A percentile compares a stretch with the other conserved stretches of the same genome.
Conservation (phyloP, 2,797 vertebrate genomes). For the Etheostoma perlongum region DNA sequence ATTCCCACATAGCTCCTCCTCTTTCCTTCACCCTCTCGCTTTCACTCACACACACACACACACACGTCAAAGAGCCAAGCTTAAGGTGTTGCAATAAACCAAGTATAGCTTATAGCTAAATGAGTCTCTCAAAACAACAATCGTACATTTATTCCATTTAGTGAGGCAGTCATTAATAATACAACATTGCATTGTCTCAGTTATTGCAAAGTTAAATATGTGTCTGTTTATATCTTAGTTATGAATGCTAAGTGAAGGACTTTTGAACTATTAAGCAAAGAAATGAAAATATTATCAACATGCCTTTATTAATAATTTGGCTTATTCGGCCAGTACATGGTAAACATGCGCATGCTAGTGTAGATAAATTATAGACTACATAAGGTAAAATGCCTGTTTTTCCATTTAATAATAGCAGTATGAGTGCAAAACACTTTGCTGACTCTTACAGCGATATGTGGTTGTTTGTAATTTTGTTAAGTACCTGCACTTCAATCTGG, state of each 20-base stretch:
- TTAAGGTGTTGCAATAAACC: constrained; percentile 50
- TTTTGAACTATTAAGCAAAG: neutral
- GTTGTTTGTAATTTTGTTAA: neutral
- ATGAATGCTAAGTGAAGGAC: neutral
- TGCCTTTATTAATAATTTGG: neutral
- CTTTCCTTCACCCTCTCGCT: constrained; percentile 11
- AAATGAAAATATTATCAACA: too few species aligned
- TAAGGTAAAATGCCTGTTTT: neutral
- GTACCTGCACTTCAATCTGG: neutral
- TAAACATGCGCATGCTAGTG: neutral
- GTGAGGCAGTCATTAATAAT: neutral
- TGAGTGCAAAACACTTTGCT: neutral
- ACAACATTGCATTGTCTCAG: neutral
- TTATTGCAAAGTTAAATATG: neutral
- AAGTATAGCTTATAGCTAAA: constrained; percentile 46
- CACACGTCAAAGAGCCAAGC: constrained; percentile 22
- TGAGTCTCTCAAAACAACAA: constrained; percentile 27
- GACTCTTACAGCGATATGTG: neutral
- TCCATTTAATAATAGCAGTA: too few species aligned
- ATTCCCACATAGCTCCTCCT: constrained; percentile 65
- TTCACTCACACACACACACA: neutral
- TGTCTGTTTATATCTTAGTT: too few species aligned
- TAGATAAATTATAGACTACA: neutral
- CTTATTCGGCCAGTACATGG: neutral
- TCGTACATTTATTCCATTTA: neutral